Conservation (phyloP, 2,113 vertebrate genomes). For the Brevimyrus niger region DNA sequence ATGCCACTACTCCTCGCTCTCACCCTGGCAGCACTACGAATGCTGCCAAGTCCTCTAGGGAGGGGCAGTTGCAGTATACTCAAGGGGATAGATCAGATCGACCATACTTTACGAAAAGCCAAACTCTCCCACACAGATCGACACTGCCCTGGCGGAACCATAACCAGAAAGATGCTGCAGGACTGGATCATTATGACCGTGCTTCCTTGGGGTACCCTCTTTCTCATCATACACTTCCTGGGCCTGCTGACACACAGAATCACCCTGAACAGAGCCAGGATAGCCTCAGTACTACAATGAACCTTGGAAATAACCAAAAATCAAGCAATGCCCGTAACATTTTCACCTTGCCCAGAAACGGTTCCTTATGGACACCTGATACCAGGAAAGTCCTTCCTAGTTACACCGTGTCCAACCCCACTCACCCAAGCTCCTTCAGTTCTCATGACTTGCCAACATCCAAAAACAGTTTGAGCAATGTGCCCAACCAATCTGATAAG, state of each 20-base stretch:
- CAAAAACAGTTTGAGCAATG: neutral
- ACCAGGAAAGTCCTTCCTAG: neutral
- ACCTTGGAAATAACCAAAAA: neutral
- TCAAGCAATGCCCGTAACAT: neutral
- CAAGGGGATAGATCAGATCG: neutral
- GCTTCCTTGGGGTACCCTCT: neutral
- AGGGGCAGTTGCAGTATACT: neutral
- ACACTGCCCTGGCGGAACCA: neutral
- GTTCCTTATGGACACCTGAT: neutral
- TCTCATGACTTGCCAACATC: neutral
- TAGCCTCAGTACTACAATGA: neutral
- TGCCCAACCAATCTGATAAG: neutral
- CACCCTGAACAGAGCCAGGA: neutral
- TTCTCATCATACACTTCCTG: neutral
- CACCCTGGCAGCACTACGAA: neutral
- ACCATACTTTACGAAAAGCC: neutral
- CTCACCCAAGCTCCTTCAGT: neutral
- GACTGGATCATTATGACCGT: neutral
- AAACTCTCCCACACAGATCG: neutral
- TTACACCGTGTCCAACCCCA: neutral
- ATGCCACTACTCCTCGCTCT: neutral
- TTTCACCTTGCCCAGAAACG: neutral
- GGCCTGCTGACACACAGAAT: neutral
- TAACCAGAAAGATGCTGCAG: neutral
- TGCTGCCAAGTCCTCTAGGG: neutral